Conservation (phyloP, 2,888 invertebrate species). For the Entomobrya multifasciata region DNA sequence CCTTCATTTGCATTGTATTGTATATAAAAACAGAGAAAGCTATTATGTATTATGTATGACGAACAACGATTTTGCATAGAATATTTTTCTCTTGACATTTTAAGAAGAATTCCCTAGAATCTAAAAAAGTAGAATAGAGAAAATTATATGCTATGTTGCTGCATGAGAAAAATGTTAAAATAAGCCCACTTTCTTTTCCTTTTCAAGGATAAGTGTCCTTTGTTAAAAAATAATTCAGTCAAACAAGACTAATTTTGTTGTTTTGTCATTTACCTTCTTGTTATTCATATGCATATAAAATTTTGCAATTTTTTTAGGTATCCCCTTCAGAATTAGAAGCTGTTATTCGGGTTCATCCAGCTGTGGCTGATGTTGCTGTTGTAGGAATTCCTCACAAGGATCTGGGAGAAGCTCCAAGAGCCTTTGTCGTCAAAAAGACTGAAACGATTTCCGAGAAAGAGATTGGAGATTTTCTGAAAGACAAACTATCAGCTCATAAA, state of each 20-base stretch:
- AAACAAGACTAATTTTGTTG: too few relatives aligned
- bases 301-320: too few relatives aligned
- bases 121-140: neutral
- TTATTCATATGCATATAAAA: too few relatives aligned
- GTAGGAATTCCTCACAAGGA: slow-evolving; percentile 87
- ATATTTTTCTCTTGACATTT: too few relatives aligned
- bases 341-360: slow-evolving; percentile 87
- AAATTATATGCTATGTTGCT: neutral
- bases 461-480: slow-evolving; percentile 85
- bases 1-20: too few relatives aligned
- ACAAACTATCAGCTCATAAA: slow-evolving; percentile 89
- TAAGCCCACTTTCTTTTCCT: neutral
- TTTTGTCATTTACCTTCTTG: neutral
- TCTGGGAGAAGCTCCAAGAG: slow-evolving; percentile 89
- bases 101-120: too few relatives aligned
- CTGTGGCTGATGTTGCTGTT: slow-evolving; percentile 90
- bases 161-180: neutral
- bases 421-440: slow-evolving; percentile 85
- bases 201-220: neutral
- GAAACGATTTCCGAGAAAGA: slow-evolving; percentile 83
- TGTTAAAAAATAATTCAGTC: too few relatives aligned
- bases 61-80: too few relatives aligned
- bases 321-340: slow-evolving; percentile 94
- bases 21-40: too few relatives aligned
- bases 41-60: too few relatives aligned